phyloP scores from a whole-genome alignment of 2,797 vertebrate genomes.

The Sebastes diploproa region DNA sequence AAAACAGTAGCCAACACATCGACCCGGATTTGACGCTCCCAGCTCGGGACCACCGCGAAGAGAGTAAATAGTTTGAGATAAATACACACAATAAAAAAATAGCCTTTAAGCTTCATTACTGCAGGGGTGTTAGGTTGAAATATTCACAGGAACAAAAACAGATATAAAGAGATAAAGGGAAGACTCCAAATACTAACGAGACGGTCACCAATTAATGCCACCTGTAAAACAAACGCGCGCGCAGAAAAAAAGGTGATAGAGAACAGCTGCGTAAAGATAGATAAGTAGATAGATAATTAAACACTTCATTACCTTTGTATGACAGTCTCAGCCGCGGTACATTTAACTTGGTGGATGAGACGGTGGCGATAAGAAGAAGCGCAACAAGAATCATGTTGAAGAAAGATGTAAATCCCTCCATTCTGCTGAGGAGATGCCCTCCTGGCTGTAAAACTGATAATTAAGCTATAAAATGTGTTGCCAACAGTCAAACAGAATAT shows the following conservation, averaged over 20 bases:
- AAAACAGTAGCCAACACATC: conserved; percentile 57
- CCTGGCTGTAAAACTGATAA: too few species aligned
- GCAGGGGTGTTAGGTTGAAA: neutral
- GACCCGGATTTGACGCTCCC: conserved; percentile 12
- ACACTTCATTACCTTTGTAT: conserved; percentile 76
- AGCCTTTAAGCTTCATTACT: neutral
- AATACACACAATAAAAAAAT: neutral
- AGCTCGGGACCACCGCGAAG: conserved; percentile 37
- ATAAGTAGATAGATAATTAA: neutral
- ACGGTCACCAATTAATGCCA: conserved; percentile 2
- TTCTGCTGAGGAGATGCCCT: conserved; percentile 27
- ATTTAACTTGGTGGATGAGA: conserved; percentile 72
- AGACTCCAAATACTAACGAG: neutral
- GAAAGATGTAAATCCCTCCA: conserved; percentile 69
- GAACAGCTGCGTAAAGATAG: neutral
- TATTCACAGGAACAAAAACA: neutral
- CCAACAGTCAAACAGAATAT: neutral
- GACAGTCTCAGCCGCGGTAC: conserved; percentile 83
- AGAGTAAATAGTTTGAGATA: neutral
- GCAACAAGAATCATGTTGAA: conserved; percentile 40
- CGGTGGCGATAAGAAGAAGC: conserved; percentile 46
- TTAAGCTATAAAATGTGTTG: too few species aligned
- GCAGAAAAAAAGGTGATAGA: too few species aligned
- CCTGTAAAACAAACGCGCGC: conserved; percentile 18
- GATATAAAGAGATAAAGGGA: neutral